phyloP scores from a whole-genome alignment of 2,888 invertebrate species.

The Colletes collaris region DNA sequence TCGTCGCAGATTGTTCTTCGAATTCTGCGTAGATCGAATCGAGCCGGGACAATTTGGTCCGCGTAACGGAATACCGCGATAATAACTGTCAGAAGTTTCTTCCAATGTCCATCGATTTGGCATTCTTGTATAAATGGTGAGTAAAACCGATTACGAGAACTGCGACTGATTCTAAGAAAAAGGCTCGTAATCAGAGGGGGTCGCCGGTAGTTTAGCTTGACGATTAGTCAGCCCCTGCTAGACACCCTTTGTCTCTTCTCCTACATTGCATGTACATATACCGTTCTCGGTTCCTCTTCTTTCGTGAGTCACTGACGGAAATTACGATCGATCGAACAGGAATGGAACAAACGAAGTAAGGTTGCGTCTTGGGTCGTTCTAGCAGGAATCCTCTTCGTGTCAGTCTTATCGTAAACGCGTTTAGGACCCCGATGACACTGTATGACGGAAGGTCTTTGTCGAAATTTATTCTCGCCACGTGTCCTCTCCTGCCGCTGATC shows the following conservation, averaged over 20 bases:
- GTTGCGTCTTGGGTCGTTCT: constrained; percentile 47
- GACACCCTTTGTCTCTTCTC: constrained; percentile 56
- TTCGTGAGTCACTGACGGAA: constrained; percentile 76
- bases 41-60: constrained; percentile 28
- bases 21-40: not conserved
- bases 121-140: constrained; percentile 59
- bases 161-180: constrained; percentile 63
- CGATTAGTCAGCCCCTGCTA: constrained; percentile 67
- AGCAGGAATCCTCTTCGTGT: constrained; percentile 49
- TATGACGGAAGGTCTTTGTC: constrained; percentile 68
- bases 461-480: constrained; percentile 78
- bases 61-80: constrained; percentile 35
- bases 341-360: constrained; percentile 57
- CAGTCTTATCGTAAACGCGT: constrained; percentile 69
- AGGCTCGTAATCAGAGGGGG: constrained; percentile 49
- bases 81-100: constrained; percentile 55
- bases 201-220: constrained; percentile 65
- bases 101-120: constrained; percentile 48
- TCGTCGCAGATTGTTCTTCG: not conserved
- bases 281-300: constrained; percentile 56
- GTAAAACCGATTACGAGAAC: constrained; percentile 53
- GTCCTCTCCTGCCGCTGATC: constrained; percentile 71
- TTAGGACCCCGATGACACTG: constrained; percentile 66
- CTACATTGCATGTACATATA: constrained; percentile 33
- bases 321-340: constrained; percentile 78